Base-by-base conservation (phyloP, 2,888 invertebrate genomes). In the Crossocerus cetratus region DNA sequence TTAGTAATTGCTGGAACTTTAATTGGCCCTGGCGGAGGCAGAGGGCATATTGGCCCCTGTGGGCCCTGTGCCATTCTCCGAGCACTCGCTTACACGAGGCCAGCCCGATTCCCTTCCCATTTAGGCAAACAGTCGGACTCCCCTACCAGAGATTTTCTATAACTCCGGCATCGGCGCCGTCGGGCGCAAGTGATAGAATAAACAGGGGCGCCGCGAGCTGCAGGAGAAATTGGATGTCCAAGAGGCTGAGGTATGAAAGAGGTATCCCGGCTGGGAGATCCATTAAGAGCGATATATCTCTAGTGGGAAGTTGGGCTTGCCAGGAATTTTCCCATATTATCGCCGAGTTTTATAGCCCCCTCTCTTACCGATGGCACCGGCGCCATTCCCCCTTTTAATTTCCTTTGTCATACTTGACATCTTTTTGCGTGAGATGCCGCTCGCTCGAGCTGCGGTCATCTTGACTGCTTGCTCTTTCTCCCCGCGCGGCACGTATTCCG, bases 291-390 rank as follows among this genome's bases (percentile, higher is more conserved):
- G 21, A 61, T 61, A 69, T 70, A 62, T 73, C 64, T 58, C 55
- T 22, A n/a, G 63, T 32, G 56, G 44, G 55, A 65, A 22, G 43
- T 43, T 42, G 42, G 56, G 23, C 16, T 18, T 16, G n/a, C 23
- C 49, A 43, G 56, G 70, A 55, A 70, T 70, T 70, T 67, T 70
- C 67, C 67, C 67, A 60, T 70, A 70, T 70, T 70, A 70, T 70
- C 70, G 60, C 49, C 61, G 67, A 61, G 61, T 61, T 49, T 49
- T 55, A 61, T 67, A n/a, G n/a, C 32, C 32, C 32, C 61, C 57
- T 61, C 57, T 70, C 62, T 61, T 57, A n/a, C 67, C 42, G 49
- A 16, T 42, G 18, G 13, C 18, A 20, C 65, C 59, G 49, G 42
- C 53, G 11, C n/a, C 53, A 42, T 43, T 59, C n/a, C n/a, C n/a